Evolutionary conservation across 1,140 invertebrate species (phyloP).

Genomic region (Dreissena polymorpha): DNA sequence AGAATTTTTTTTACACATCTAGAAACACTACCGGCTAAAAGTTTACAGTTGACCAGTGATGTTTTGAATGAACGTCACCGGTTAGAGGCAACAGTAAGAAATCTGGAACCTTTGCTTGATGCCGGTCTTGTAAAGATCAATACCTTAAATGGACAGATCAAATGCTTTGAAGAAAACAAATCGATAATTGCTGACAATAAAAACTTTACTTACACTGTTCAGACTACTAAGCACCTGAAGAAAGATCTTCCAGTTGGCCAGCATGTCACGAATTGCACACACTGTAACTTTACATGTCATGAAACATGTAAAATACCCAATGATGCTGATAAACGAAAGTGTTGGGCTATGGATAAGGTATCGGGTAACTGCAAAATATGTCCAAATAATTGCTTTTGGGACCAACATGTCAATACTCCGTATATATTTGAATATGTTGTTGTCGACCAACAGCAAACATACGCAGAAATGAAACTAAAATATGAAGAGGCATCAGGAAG

Average conservation of each 20-base stretch:
- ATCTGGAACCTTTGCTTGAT: constrained; percentile 43
- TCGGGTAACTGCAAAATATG: constrained; percentile 50
- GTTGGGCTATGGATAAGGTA: constrained; percentile 34
- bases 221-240: constrained; percentile 23
- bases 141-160: constrained; percentile 30
- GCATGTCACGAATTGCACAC: constrained; percentile 62
- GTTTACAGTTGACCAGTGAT: constrained; percentile 53
- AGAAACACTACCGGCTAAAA: constrained; percentile 37
- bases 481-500: constrained; percentile 24
- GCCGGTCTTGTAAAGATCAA: constrained; percentile 39
- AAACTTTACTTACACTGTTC: constrained; percentile 53
- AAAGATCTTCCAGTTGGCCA: constrained; percentile 37
- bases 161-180: constrained; percentile 46
- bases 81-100: constrained; percentile 36
- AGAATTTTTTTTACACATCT: constrained; percentile 53
- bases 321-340: constrained; percentile 30
- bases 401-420: constrained; percentile 44
- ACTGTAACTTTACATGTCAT: constrained; percentile 63
- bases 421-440: constrained; percentile 25
- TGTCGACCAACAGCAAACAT: constrained; percentile 16
- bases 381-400: constrained; percentile 50
- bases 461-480: constrained; percentile 41
- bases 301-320: constrained; percentile 39
- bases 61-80: constrained; percentile 46
- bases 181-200: constrained; percentile 56